Conservation (phyloP, 2,888 invertebrate species). For the Dione juno region DNA sequence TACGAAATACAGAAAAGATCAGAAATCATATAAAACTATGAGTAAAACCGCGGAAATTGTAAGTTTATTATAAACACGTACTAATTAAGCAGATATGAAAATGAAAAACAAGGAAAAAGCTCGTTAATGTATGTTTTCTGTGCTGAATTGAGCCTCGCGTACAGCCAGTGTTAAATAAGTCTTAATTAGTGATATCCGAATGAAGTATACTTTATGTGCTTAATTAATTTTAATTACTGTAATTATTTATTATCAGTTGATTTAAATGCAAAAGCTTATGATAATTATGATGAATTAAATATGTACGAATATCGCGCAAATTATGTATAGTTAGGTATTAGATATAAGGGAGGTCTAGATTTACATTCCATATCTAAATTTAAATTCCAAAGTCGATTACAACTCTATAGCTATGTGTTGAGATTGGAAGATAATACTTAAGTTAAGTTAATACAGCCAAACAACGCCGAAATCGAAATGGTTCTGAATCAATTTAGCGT, state of each 20-base stretch:
- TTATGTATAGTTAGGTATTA: background rate
- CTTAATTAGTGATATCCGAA: constrained; percentile 47
- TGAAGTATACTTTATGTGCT: constrained; percentile 40
- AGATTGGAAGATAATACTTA: constrained; percentile 44
- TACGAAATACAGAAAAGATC: no score
- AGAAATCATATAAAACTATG: background rate
- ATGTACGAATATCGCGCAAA: constrained; percentile 5
- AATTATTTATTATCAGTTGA: constrained; percentile 35
- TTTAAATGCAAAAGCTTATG: constrained; percentile 29
- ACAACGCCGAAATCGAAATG: constrained; percentile 65
- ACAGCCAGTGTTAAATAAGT: constrained; percentile 39
- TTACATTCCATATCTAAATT: background rate
- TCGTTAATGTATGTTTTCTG: constrained; percentile 35
- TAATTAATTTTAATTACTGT: constrained; percentile 43
- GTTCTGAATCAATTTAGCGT: constrained; percentile 77
- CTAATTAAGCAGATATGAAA: constrained; percentile 44
- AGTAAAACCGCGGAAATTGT: background rate
- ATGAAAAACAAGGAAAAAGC: constrained; percentile 42
- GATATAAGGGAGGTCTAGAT: background rate
- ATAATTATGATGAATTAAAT: constrained; percentile 24
- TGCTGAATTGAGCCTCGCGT: constrained; percentile 32
- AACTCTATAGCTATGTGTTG: constrained; percentile 28
- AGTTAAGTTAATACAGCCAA: constrained; percentile 63
- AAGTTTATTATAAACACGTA: constrained; percentile 38
- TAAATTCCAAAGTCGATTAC: background rate